Evolutionary conservation across 2,888 invertebrate genomes (phyloP).

Genomic region (Lycophotia porphyrea): DNA sequence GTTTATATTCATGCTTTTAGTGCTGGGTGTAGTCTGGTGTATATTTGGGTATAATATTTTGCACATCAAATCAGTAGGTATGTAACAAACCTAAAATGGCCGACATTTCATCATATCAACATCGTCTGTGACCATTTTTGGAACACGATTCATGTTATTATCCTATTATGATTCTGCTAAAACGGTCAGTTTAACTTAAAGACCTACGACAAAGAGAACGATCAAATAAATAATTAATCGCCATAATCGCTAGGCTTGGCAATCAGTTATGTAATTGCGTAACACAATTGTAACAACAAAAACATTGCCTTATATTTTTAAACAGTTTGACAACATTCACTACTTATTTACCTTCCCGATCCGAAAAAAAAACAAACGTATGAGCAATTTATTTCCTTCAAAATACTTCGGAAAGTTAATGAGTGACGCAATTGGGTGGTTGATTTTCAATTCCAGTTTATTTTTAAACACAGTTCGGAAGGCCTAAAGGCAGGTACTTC

Average conservation of each 20-base stretch:
- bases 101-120: too few species aligned
- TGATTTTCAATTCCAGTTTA: not conserved
- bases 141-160: too few species aligned
- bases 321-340: not conserved
- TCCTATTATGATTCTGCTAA: too few species aligned
- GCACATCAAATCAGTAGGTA: not conserved
- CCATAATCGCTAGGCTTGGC: not conserved
- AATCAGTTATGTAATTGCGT: not conserved
- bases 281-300: not conserved
- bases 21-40: constrained; percentile 23
- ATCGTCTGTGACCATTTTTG: too few species aligned
- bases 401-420: not conserved
- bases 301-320: not conserved
- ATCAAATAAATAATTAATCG: not conserved
- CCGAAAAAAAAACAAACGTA: not conserved
- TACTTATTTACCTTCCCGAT: not conserved
- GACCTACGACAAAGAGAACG: not conserved
- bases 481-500: not conserved
- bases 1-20: constrained; percentile 54
- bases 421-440: not conserved
- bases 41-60: constrained; percentile 16
- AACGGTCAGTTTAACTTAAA: too few species aligned
- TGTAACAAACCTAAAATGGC: too few species aligned
- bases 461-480: not conserved
- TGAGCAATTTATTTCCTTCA: not conserved